These are phyloP conservation scores for Eunapius fragilis DNA, from an alignment of 37 sponge, comb jelly and placozoan species.

Conservation along the genomic window DNA sequence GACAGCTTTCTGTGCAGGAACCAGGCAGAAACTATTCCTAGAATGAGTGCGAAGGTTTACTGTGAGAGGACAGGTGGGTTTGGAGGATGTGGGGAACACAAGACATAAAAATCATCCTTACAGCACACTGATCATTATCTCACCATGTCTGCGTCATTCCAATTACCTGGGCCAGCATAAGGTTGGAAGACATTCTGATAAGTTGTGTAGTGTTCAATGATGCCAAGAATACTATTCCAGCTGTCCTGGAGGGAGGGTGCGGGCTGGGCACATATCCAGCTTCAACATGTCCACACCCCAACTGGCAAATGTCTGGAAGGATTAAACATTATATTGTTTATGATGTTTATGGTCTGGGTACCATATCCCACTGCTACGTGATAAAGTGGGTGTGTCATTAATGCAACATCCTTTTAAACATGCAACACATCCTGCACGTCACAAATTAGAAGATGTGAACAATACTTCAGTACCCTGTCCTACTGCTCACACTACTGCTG, in stretches of 20 bases:
- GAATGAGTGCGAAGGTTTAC: constrained; percentile 81
- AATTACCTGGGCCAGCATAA: constrained; percentile 92
- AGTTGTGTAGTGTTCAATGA: constrained; percentile 79
- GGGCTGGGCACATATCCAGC: constrained; percentile 64
- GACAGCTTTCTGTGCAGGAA: constrained; percentile 75
- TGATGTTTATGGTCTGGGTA: no score
- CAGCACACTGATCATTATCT: constrained; percentile 13
- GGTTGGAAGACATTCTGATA: constrained; percentile 75
- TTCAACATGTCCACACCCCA: constrained; percentile 98
- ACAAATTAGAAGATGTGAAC: no score
- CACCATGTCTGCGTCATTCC: constrained; percentile 99
- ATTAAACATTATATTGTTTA: not conserved
- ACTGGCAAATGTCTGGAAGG: constrained; percentile 86
- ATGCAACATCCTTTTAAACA: no score
- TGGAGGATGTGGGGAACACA: no score
- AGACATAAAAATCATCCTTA: not conserved
- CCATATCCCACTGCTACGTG: no score
- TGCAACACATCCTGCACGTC: no score
- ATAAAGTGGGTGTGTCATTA: no score
- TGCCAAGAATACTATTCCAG: constrained; percentile 88
- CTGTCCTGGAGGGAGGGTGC: constrained; percentile 70
- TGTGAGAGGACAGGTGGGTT: not conserved
- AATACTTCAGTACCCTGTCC: no score
- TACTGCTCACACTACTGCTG: no score
- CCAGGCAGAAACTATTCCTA: constrained; percentile 83